Evolutionary conservation across 2,113 vertebrate species (phyloP), one percentile per base, ranked within the genome.

Genomic region (Clarias batrachus): DNA sequence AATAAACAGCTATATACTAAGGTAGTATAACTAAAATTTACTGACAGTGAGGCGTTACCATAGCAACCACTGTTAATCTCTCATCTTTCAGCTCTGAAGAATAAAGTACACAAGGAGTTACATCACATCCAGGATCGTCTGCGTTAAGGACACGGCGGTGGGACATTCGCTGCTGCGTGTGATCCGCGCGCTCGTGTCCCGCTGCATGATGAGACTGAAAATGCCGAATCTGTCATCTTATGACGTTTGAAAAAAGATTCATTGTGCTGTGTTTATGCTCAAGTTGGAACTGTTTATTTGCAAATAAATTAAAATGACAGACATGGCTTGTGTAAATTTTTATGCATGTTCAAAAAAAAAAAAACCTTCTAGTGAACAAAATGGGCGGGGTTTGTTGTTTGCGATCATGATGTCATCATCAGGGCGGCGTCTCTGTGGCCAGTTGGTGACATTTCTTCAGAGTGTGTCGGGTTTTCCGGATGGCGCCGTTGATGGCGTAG

Each of bases 401-500:
- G 76, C 13, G 27, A 27, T 79, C 16, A 59, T 25, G 30, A 81
- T 13, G 57, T 81, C 57, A 81, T 81, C 57, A 81, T 41, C 57
- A 8, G 30, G 1, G 6, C 41, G 0, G 4, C 57, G 19, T 83
- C 52, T 52, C 48, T 12, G 48, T 8, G 81, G 81, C 48, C 19
- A 57, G 81, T 68, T 54, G 54, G 81, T 70, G 65, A 37, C 65
- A 70, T 70, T 86, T 90, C 86, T 91, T 93, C 1, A 86, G 62
- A 8, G 93, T 88, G 1, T 92, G 90, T 48, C 94, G 92, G 79
- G 96, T 91, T 71, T 91, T 94, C 52, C 91, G 91, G 88, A 96
- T 95, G 33, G 89, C 91, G 85, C 92, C 93, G 87, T 96, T 96
- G 62, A 97, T 95, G 88, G 94, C 93, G 16, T 87, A 90, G 60